Percentiles rank a stretch among this genome's conserved stretches.
phyloP scores from a whole-genome alignment of 2,888 invertebrate genomes.

The Neoscelio sp. region DNA sequence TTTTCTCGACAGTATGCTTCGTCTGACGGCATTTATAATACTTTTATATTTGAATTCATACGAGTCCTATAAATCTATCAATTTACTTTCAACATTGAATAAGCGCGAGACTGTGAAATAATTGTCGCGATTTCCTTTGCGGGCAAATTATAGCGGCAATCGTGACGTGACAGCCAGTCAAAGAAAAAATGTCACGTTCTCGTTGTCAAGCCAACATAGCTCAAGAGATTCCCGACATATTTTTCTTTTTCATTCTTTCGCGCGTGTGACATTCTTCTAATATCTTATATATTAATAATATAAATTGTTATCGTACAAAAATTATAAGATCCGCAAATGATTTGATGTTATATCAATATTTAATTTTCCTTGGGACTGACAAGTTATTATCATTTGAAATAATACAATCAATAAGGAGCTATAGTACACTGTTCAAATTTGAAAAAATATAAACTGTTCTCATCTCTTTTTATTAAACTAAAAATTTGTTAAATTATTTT shows the following conservation, averaged over 20 bases:
- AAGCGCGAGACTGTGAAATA: slow-evolving; percentile 45
- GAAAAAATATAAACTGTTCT: no score
- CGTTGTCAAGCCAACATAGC: slow-evolving; percentile 2
- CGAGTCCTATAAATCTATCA: slow-evolving; percentile 78
- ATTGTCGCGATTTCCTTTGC: slow-evolving; percentile 29
- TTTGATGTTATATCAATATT: no score
- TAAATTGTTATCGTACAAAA: no score
- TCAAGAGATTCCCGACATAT: slow-evolving; percentile 1
- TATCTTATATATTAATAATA: no score
- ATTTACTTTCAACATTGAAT: slow-evolving; percentile 67
- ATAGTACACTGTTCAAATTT: no score
- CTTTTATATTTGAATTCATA: slow-evolving; percentile 77
- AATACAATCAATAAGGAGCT: no score
- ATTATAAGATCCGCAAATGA: no score
- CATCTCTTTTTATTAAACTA: no score
- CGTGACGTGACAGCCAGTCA: slow-evolving; percentile 49
- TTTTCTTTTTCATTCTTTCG: not conserved
- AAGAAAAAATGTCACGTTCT: slow-evolving; percentile 53
- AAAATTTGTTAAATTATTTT: no score
- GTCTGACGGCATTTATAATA: slow-evolving; percentile 47
- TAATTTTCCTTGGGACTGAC: no score
- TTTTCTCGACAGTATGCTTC: slow-evolving; percentile 16
- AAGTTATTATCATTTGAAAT: no score
- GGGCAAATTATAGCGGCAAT: slow-evolving; percentile 4
- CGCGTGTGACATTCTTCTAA: no score